Evolutionary conservation across 1,140 invertebrate genomes (phyloP).

Genomic region (Drosophila neocordata): DNA sequence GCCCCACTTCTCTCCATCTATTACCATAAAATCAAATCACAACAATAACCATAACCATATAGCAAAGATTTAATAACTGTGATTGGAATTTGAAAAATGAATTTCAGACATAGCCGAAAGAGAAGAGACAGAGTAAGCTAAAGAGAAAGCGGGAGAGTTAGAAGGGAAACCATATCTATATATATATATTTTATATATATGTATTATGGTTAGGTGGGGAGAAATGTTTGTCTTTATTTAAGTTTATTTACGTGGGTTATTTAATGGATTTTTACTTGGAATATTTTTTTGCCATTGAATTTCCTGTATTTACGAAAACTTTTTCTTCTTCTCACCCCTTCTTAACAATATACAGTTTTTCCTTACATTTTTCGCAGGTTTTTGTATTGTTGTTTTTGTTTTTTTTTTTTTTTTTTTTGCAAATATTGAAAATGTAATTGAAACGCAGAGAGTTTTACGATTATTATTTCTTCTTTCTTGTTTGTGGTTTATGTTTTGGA

Average conservation of each 20-base stretch:
- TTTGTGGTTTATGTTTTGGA: slow-evolving; percentile 13
- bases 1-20: slow-evolving; percentile 48
- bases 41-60: slow-evolving; percentile 81
- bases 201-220: slow-evolving; percentile 48
- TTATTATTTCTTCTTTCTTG: slow-evolving; percentile 20
- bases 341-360: not conserved
- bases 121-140: not conserved
- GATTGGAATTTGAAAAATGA: slow-evolving; percentile 81
- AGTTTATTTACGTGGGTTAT: slow-evolving; percentile 73
- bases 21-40: slow-evolving; percentile 81
- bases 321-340: not conserved
- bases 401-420: slow-evolving; percentile 53
- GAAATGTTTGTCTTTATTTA: slow-evolving; percentile 35
- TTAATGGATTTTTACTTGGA: slow-evolving; percentile 62
- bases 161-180: not conserved
- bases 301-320: slow-evolving; percentile 38
- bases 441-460: slow-evolving; percentile 49
- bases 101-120: slow-evolving; percentile 45
- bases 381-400: slow-evolving; percentile 48
- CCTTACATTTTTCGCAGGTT: not conserved
- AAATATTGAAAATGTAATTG: slow-evolving; percentile 74
- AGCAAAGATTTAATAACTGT: slow-evolving; percentile 81
- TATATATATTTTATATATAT: not conserved
- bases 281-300: slow-evolving; percentile 56
- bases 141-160: not conserved